Evolutionary conservation across 2,888 invertebrate species (phyloP), one percentile per base, ranked within the genome.

Genomic region (Idaea biselata): DNA sequence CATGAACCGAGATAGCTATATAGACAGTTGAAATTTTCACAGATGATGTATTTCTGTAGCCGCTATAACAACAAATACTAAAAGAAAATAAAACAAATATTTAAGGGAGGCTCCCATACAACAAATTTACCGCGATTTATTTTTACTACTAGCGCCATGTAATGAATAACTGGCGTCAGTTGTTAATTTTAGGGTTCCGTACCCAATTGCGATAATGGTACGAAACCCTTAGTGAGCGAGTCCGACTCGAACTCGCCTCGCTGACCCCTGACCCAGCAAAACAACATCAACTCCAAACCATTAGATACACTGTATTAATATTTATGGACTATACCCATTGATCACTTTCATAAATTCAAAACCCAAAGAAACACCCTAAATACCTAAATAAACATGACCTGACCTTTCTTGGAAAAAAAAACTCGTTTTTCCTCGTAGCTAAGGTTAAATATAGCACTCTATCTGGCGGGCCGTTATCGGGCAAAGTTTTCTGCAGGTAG

Each of bases 261-360:
- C 44, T 78, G 78, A 75, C 73, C 74, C 71, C 71, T 74, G 69
- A 76, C 74, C 67, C 72, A 61, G 69, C 66, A 74, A 67, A 68
- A 70, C 62, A 65, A 68, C 59, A 69, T 76, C 72, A 71, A 67
- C 66, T 59, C 61, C 56, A 57, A 63, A 67, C 69, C 70, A 71
- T 66, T 68, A 70, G 60, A 58, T 58, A 55, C 57, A 67, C 62
- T 16, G 16, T 55, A 58, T 16, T 58, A 60, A 58, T n/a, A n/a
- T 14, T 58, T 32, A 18, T 59, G 31, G 54, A 6, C 33, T 33
- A 14, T 33, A 14, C n/a, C n/a, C n/a, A n/a, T 33, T 11, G 6
- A 14, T 44, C 7, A 11, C 8, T 14, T 44, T 44, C 11, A 44
- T 44, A 44, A n/a, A 44, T 44, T 44, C 11, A 44, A 44, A 44